These are phyloP conservation scores for Strongylocentrotus purpuratus DNA, from an alignment of 35 echinoderm and acorn worm species.

Conservation along the genomic window DNA sequence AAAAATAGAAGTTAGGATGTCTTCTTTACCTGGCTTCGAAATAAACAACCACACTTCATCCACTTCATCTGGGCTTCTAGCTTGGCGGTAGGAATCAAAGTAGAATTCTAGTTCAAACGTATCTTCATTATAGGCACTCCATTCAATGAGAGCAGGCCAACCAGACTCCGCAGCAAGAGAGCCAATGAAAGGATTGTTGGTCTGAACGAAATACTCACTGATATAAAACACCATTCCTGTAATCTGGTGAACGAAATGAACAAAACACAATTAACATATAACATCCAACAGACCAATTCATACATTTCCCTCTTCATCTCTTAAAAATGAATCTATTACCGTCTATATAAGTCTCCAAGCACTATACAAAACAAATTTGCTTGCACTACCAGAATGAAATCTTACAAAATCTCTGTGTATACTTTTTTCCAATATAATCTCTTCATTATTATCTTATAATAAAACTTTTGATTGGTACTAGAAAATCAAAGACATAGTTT, in stretches of 20 bases:
- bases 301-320: background rate
- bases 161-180: slow-evolving; percentile 17
- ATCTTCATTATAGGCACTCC: slow-evolving; percentile 1
- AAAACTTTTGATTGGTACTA: too few relatives aligned
- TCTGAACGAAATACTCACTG: background rate
- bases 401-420: too few relatives aligned
- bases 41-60: slow-evolving; percentile 33
- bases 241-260: background rate
- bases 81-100: slow-evolving; percentile 19
- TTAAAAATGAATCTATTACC: background rate
- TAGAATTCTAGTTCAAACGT: background rate
- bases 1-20: background rate
- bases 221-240: background rate
- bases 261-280: background rate
- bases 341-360: background rate
- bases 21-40: background rate
- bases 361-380: background rate
- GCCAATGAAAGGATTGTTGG: background rate
- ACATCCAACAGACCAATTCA: background rate
- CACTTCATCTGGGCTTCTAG: background rate
- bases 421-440: too few relatives aligned
- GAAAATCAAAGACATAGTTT: too few relatives aligned
- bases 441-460: too few relatives aligned
- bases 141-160: slow-evolving; percentile 32
- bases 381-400: background rate